Evolutionary conservation across 2,888 invertebrate species (phyloP).

Genomic region (Xestia ashworthii): DNA sequence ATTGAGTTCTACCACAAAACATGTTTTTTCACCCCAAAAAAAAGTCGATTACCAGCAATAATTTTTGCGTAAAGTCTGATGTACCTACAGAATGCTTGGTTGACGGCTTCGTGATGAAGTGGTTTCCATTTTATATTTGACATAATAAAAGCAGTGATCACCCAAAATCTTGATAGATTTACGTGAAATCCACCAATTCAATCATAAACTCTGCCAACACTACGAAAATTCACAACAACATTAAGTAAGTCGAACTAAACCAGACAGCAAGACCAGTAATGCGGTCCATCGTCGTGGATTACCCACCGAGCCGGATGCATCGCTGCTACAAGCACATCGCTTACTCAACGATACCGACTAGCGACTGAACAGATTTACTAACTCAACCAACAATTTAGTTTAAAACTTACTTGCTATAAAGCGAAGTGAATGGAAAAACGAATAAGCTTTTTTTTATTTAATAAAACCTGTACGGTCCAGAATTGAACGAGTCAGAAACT

Average conservation of each 20-base stretch:
- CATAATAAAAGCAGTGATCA: not conserved
- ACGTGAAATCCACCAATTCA: not conserved
- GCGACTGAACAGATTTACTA: not conserved
- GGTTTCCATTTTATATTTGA: not conserved
- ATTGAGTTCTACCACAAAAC: too few species aligned
- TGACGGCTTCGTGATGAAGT: too few species aligned
- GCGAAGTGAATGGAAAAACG: not conserved
- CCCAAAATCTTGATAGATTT: not conserved
- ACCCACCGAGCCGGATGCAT: constrained; percentile 5
- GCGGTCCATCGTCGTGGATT: constrained; percentile 3
- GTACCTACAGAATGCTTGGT: too few species aligned
- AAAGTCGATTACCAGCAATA: too few species aligned
- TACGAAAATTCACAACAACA: not conserved
- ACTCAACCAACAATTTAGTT: not conserved
- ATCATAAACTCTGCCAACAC: not conserved
- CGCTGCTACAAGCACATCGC: constrained; percentile 11
- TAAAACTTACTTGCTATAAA: not conserved
- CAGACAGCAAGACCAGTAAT: not conserved
- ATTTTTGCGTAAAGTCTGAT: too few species aligned
- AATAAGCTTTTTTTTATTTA: not conserved
- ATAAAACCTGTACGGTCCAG: not conserved
- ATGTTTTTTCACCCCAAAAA: too few species aligned
- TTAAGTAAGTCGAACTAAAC: not conserved
- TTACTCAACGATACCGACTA: constrained; percentile 11
- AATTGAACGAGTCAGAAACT: not conserved